Evolutionary conservation across 2,113 vertebrate species (phyloP).

Genomic region (Vireo altiloquus): DNA sequence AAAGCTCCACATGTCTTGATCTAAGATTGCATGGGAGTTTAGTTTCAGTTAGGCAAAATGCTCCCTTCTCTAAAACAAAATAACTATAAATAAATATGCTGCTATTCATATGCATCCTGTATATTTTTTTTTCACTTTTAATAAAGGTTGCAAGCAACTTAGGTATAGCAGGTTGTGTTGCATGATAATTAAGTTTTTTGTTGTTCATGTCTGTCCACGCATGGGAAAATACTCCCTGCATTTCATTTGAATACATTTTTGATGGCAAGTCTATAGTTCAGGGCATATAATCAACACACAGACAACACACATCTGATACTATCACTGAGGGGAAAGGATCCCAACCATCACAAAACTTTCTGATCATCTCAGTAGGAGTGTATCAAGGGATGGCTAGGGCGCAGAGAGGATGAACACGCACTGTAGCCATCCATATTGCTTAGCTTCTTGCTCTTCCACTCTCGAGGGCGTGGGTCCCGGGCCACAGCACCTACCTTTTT

Average conservation of each 20-base stretch:
- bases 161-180: neutral
- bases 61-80: neutral
- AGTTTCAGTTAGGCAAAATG: neutral
- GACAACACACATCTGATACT: neutral
- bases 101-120: neutral
- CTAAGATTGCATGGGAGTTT: neutral
- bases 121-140: neutral
- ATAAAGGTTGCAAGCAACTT: neutral
- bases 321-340: neutral
- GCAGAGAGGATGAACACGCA: neutral
- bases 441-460: neutral
- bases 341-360: neutral
- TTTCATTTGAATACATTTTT: neutral
- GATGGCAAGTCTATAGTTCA: neutral
- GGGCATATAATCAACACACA: neutral
- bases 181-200: neutral
- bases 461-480: neutral
- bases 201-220: accelerated
- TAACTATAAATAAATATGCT: neutral
- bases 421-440: accelerated
- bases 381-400: neutral
- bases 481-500: neutral
- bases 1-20: neutral
- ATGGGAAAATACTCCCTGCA: neutral
- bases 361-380: neutral